phyloP scores from a whole-genome alignment of 2,888 invertebrate genomes.

The Schizotus pectinicornis region DNA sequence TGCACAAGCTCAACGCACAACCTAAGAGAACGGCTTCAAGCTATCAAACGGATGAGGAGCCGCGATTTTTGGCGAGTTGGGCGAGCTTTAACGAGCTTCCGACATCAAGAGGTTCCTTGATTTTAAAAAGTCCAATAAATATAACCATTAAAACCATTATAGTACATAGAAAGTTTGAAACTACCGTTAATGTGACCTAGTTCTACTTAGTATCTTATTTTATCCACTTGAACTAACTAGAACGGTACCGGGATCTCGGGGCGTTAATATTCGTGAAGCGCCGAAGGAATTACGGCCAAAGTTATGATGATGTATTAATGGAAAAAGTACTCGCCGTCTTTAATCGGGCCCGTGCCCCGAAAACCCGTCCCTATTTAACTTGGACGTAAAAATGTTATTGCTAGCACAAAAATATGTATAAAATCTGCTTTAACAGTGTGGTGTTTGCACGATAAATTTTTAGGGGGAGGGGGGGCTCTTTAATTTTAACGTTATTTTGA shows the following conservation, averaged over 20 bases:
- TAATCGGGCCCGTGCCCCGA: neutral
- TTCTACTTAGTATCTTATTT: constrained; percentile 17
- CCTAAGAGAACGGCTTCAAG: neutral
- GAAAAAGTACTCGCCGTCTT: neutral
- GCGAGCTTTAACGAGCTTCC: constrained; percentile 7
- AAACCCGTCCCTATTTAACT: neutral
- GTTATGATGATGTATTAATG: no score
- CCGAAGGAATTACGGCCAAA: no score
- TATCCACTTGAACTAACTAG: constrained; percentile 2
- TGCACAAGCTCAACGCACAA: neutral
- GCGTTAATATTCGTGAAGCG: neutral
- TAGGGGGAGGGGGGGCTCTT: no score
- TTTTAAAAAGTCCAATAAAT: constrained; percentile 22
- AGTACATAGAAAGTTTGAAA: constrained; percentile 27
- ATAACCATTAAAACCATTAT: constrained; percentile 14
- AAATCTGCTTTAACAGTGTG: constrained; percentile 20
- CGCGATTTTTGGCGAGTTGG: neutral
- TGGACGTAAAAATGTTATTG: constrained; percentile 24
- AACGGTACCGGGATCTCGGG: neutral
- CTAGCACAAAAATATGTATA: constrained; percentile 24
- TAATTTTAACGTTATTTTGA: constrained; percentile 7
- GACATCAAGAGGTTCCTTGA: constrained; percentile 5
- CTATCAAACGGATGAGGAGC: neutral
- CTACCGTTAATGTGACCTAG: constrained; percentile 19
- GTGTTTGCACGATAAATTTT: constrained; percentile 17